phyloP scores from a whole-genome alignment of 2,888 invertebrate species.

The Nudaria mundana region DNA sequence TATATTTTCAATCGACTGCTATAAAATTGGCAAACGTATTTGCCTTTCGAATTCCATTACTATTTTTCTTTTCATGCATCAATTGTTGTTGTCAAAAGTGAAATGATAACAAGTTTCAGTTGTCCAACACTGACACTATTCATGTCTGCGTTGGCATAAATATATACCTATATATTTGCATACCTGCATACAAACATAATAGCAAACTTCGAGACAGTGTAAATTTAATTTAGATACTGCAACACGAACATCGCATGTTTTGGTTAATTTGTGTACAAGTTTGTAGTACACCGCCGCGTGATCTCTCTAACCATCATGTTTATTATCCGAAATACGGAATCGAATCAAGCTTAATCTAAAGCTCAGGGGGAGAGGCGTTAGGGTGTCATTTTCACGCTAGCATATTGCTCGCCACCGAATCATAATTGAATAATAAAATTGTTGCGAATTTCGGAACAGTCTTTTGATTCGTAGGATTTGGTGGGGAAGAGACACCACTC shows the following conservation, averaged over 20 bases:
- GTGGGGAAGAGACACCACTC: slow-evolving; percentile 28
- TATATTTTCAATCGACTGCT: slow-evolving; percentile 30
- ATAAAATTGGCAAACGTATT: slow-evolving; percentile 29
- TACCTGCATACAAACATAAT: slow-evolving; percentile 49
- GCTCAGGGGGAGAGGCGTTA: slow-evolving; percentile 33
- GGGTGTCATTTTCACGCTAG: slow-evolving; percentile 66
- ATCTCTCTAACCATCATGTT: slow-evolving; percentile 57
- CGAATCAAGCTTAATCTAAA: slow-evolving; percentile 44
- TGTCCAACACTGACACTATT: slow-evolving; percentile 25
- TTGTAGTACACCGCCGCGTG: slow-evolving; percentile 49
- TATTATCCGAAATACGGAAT: slow-evolving; percentile 53
- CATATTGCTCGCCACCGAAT: slow-evolving; percentile 57
- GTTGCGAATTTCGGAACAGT: slow-evolving; percentile 52
- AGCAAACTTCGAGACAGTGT: slow-evolving; percentile 43
- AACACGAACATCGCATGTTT: slow-evolving; percentile 39
- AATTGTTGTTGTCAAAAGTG: too few species aligned
- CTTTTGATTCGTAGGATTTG: slow-evolving; percentile 52
- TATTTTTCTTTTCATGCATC: too few species aligned
- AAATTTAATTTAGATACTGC: slow-evolving; percentile 61
- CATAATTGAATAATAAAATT: slow-evolving; percentile 71
- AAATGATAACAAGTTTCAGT: slow-evolving; percentile 12
- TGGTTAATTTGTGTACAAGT: slow-evolving; percentile 58
- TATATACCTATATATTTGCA: slow-evolving; percentile 33
- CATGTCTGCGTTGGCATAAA: slow-evolving; percentile 23
- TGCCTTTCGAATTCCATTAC: background rate